Conservation (phyloP, 1,140 invertebrate species). For the Thalassaphorura encarpata region DNA sequence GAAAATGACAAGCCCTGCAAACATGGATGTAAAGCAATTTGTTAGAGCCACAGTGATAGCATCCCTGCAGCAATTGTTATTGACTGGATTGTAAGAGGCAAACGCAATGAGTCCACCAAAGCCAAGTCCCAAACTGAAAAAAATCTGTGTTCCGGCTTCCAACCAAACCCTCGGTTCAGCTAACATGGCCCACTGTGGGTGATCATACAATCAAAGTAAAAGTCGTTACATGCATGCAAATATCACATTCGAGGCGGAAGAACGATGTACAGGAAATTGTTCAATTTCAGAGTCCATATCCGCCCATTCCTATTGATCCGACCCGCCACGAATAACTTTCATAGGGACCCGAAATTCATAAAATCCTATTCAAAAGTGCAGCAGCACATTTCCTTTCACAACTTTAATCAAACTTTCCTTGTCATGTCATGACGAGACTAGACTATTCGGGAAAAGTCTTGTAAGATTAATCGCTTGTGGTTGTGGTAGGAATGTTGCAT, state of each 20-base stretch:
- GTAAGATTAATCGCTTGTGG: too few species aligned
- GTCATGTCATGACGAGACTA: too few species aligned
- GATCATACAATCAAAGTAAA: constrained; percentile 6
- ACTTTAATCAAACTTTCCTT: too few species aligned
- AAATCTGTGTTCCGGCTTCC: constrained; percentile 86
- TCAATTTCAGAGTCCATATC: not conserved
- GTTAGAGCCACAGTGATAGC: constrained; percentile 87
- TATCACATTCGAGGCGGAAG: too few species aligned
- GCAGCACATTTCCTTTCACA: too few species aligned
- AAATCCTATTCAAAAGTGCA: too few species aligned
- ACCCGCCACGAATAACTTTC: too few species aligned
- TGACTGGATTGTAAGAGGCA: constrained; percentile 90
- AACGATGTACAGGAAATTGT: too few species aligned
- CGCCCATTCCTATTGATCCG: too few species aligned
- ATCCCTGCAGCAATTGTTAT: constrained; percentile 92
- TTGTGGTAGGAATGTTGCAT: too few species aligned
- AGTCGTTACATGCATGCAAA: not conserved
- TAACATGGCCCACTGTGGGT: constrained; percentile 52
- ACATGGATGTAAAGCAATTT: constrained; percentile 93
- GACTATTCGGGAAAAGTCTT: too few species aligned
- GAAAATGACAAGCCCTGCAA: constrained; percentile 96
- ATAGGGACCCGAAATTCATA: too few species aligned
- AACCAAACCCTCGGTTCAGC: constrained; percentile 85
- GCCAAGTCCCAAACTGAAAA: constrained; percentile 89
- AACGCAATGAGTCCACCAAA: constrained; percentile 92